These are phyloP conservation scores for Geococcyx californianus DNA, from an alignment of 2,113 vertebrate species.

Conservation along the genomic window DNA sequence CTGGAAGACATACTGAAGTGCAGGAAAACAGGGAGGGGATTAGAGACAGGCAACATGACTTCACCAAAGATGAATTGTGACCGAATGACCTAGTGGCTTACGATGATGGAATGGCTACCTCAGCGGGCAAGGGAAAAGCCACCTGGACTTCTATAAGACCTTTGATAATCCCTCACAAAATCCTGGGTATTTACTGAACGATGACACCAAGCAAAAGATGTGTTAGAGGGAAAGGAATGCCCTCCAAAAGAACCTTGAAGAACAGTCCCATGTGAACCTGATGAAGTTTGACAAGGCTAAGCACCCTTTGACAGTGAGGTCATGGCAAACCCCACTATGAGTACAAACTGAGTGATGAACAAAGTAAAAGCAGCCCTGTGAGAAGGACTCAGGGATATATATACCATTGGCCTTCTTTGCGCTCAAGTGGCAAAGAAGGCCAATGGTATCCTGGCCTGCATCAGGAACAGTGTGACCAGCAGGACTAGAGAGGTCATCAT, in stretches of 20 bases:
- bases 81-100: neutral
- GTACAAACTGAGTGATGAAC: neutral
- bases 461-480: too few relatives aligned
- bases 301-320: too few relatives aligned
- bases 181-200: neutral
- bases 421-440: too few relatives aligned
- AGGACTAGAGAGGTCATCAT: too few relatives aligned
- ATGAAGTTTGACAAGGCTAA: neutral
- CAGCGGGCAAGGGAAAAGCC: neutral
- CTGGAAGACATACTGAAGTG: neutral
- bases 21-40: neutral
- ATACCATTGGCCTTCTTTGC: too few relatives aligned
- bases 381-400: neutral
- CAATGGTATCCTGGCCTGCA: too few relatives aligned
- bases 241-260: neutral
- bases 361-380: neutral
- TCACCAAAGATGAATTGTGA: neutral
- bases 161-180: neutral
- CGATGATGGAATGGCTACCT: neutral
- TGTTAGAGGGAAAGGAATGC: neutral
- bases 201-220: neutral
- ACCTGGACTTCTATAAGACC: neutral
- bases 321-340: neutral
- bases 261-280: neutral
- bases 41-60: fast-evolving